Conservation (phyloP, 2,888 invertebrate genomes). For the Stenolophus ochropezus region DNA sequence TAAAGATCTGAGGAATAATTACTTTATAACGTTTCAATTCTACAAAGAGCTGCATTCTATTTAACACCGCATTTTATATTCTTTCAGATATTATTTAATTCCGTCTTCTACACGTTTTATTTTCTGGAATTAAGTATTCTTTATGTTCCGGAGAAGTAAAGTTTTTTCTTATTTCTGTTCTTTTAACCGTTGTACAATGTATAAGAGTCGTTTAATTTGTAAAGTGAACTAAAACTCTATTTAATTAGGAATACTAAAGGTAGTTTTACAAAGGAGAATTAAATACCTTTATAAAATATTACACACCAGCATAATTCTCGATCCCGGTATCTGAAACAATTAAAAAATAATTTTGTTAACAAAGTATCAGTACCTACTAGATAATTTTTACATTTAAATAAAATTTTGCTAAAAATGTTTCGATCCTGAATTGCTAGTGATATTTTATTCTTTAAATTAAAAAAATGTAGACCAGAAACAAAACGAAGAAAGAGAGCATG, state of each 20-base stretch:
- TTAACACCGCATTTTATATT: constrained; percentile 5
- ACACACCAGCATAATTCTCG: no score
- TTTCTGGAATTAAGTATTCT: neutral
- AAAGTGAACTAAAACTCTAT: neutral
- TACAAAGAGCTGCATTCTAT: constrained; percentile 22
- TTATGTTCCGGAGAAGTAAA: neutral
- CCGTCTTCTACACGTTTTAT: neutral
- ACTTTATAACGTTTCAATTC: constrained; percentile 46
- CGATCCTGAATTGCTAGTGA: no score
- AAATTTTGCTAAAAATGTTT: no score
- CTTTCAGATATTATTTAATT: constrained; percentile 13
- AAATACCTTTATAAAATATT: neutral
- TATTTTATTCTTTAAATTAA: no score
- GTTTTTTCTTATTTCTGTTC: neutral
- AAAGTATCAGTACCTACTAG: no score
- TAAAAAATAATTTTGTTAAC: no score
- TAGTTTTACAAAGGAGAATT: neutral
- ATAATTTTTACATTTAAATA: no score
- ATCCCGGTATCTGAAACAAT: no score
- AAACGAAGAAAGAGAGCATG: no score
- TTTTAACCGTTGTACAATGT: neutral
- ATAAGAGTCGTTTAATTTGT: neutral
- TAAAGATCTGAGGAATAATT: constrained; percentile 42
- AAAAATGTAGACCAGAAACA: no score
- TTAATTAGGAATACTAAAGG: neutral